Base-by-base conservation (phyloP, 2,888 invertebrate species). In the Globia sparganii region DNA sequence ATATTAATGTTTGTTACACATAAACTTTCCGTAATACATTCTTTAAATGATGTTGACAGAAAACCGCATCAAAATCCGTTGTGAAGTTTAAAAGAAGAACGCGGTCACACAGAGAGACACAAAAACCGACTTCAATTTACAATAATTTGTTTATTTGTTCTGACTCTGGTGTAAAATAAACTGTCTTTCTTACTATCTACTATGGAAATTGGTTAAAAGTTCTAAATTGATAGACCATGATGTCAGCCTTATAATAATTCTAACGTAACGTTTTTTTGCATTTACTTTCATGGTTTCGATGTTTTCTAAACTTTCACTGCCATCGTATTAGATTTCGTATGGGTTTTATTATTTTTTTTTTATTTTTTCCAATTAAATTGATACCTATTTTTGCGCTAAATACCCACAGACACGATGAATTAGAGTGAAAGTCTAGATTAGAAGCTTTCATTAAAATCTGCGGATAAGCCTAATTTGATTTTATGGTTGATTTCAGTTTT, bases 141-240 rank as follows among this genome's bases (percentile, higher is more conserved):
- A 34, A 34, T 25, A 25, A n/a, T n/a, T n/a, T n/a, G n/a, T n/a
- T 43, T 43, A 43, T 49, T 37, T 37, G 11, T 58, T 37, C 28
- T 25, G 5, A 37, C 21, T 66, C 6, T 31, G 8, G 21, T 53
- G 8, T 25, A 46, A 34, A 68, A 53, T 43, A n/a, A 53, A 78
- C 34, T 31, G 43, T 11, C 62, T 64, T 72, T 80, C 56, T 49
- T 62, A 64, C 8, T 37, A 46, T 56, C 15, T 46, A 46, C 25
- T 59, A 72, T 82, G 68, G 65, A 66, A 69, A 71, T 81, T 53
- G 25, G 56, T 28, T n/a, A 66, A 53, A 40, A 67, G 25, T 71
- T 77, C 73, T 53, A 77, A 77, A 80, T 80, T 77, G 37, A 49
- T 78, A 78, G 78, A 81, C 56, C 28, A 49, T 81, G 83, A 83